Base-by-base conservation (phyloP, 2,113 vertebrate genomes). In the Lonchura striata region DNA sequence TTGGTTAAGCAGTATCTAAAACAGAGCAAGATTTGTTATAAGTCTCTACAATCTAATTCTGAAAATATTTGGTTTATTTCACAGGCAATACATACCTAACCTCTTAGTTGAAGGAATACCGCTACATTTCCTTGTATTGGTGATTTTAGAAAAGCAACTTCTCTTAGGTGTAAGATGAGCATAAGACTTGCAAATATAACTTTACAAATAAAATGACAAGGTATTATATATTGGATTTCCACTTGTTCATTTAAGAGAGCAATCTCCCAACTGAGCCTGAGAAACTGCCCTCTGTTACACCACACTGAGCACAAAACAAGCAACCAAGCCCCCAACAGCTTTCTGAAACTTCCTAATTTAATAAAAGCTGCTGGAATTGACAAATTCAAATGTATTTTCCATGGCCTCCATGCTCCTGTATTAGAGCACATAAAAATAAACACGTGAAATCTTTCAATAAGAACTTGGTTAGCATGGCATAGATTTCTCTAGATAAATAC, bases 31-130 rank as follows among this genome's bases (percentile, higher is more conserved):
- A 71, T 77, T 95, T 95, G 8, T 92, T 91, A 57, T 20, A 79
- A 47, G 23, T 78, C 52, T 92, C 35, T 71, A 42, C 19, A 91
- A 79, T 85, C 22, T 57, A 88, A 63, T 96, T 91, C 90, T 95
- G 78, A 95, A 69, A 84, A 89, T 74, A 20, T 89, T 90, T 91
- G 44, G 4, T 90, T 82, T 63, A 44, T 92, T 78, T 97, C 80
- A 78, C 13, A 94, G 57, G 56, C 2, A 65, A 42, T 41, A 70
- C 68, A 16, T 75, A 57, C 53, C 74, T 47, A 53, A 77, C 25
- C 82, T 81, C 16, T 81, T 93, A 52, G 13, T 72, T 89, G 57
- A 30, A 57, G 75, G 94, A 94, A 86, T 80, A 11, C 23, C 6
- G 3, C n/a, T 44, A 30, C 63, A 35, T 85, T 86, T 96, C 20